Base-by-base conservation (phyloP, 2,797 vertebrate genomes). In the Champsocephalus gunnari region DNA sequence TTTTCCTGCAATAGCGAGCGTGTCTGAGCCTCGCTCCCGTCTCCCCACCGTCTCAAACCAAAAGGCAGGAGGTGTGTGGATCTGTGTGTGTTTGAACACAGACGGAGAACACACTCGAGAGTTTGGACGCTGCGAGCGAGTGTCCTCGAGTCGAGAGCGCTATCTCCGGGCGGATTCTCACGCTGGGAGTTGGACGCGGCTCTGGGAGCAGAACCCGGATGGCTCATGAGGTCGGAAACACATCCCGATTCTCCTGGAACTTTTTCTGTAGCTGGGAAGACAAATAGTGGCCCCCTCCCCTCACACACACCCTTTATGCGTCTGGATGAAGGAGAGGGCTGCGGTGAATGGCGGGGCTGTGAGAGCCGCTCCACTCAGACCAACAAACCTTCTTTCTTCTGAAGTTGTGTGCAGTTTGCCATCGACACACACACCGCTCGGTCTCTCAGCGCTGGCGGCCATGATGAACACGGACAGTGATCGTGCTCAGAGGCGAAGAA, bases 181-280 rank as follows among this genome's bases (percentile, higher is more conserved):
- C 93, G 93, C 94, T 93, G 92, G 48, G 32, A 91, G 88, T 94
- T 94, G 93, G 92, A 94, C 75, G 81, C 67, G 50, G 84, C 83
- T 90, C 91, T 92, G 90, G 90, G 92, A 94, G 92, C 92, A 90
- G 76, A 92, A 86, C 90, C 87, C 75, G 80, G 93, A 91, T 79
- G 87, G 92, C 91, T 92, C 88, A 90, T 89, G 91, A 94, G 93
- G 93, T 94, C 92, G 88, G 89, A 94, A 89, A 92, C 92, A 93
- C 92, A 91, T 93, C 92, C 72, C 81, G 79, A 91, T 91, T 93
- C 91, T 93, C 88, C 92, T 90, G 88, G 87, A 93, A 92, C 86
- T 87, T 92, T 93, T 92, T 92, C 90, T 92, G 88, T 83, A 82
- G 91, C 92, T 94, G 93, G 91, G 93, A 95, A 94, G 94, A 95